These are phyloP conservation scores for Venustaconcha ellipsiformis DNA, from an alignment of 1,140 invertebrate species.

Conservation along the genomic window DNA sequence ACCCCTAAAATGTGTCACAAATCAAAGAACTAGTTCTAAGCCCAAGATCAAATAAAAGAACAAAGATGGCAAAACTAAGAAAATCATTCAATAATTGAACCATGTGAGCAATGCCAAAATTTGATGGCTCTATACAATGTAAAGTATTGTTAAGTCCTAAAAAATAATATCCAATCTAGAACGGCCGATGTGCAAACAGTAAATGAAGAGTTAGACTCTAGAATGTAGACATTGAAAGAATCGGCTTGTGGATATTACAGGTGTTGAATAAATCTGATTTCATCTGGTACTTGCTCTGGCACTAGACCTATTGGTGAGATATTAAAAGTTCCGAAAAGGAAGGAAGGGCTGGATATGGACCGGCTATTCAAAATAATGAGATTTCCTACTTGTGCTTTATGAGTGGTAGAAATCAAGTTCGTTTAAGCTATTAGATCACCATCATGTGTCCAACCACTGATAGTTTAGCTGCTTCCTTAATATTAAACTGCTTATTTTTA, in stretches of 20 bases:
- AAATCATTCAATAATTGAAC: conserved; percentile 9
- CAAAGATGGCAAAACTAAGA: conserved; percentile 2
- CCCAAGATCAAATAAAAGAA: not conserved
- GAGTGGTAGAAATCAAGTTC: not conserved
- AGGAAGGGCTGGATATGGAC: not conserved
- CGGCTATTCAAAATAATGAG: not conserved
- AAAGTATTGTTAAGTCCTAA: conserved; percentile 1
- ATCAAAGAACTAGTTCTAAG: no score
- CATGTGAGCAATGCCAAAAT: not conserved
- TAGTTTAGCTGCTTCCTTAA: no score
- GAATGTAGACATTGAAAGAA: conserved; percentile 15
- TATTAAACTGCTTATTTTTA: no score
- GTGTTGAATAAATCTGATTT: conserved; percentile 16
- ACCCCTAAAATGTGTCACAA: no score
- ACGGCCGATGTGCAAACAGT: not conserved
- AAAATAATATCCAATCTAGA: not conserved
- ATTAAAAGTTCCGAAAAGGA: not conserved
- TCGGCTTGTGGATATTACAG: conserved; percentile 1
- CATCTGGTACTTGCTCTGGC: conserved; percentile 5
- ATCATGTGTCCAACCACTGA: no score
- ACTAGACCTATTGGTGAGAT: conserved; percentile 19
- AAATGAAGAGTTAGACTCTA: not conserved
- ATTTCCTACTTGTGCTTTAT: not conserved
- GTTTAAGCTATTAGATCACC: no score
- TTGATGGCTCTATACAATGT: conserved; percentile 1